phyloP scores from a whole-genome alignment of 2,797 vertebrate genomes.

The Dryobates pubescens region DNA sequence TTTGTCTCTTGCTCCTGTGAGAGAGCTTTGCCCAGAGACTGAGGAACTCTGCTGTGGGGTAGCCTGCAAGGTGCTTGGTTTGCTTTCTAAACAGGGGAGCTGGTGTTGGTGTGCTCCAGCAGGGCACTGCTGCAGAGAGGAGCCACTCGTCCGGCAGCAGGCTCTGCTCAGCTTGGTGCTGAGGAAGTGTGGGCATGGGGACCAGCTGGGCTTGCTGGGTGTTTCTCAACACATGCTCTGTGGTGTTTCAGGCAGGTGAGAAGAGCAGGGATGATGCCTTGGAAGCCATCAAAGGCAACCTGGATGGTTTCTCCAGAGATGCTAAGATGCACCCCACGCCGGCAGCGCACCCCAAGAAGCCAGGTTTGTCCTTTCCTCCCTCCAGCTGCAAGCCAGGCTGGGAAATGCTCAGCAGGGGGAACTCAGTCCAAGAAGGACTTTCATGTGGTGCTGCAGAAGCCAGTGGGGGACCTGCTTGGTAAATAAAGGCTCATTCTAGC shows the following conservation, averaged over 20 bases:
- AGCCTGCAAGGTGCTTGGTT: not conserved
- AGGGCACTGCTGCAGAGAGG: not conserved
- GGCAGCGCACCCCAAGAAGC: constrained; percentile 89
- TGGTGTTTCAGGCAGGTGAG: constrained; percentile 85
- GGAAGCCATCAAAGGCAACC: constrained; percentile 98
- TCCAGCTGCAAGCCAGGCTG: not conserved
- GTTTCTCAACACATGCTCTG: not conserved
- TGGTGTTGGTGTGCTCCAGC: not conserved
- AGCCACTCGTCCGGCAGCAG: not conserved
- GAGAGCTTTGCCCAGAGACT: not conserved
- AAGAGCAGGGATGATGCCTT: constrained; percentile 96
- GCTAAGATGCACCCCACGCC: constrained; percentile 97
- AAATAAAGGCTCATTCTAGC: not conserved
- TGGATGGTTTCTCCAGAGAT: constrained; percentile 99
- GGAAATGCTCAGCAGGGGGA: not conserved
- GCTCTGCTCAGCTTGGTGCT: not conserved
- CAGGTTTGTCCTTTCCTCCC: constrained; percentile 83
- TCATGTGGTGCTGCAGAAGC: not conserved
- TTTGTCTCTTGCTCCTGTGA: not conserved
- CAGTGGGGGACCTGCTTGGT: not conserved
- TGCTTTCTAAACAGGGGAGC: not conserved
- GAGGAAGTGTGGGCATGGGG: not conserved
- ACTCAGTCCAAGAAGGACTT: not conserved
- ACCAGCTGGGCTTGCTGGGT: not conserved
- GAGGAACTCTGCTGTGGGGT: not conserved